Percentiles rank a stretch among this genome's conserved stretches.
Evolutionary conservation across 2,113 vertebrate species (phyloP).

Genomic region (Melanerpes formicivorus): DNA sequence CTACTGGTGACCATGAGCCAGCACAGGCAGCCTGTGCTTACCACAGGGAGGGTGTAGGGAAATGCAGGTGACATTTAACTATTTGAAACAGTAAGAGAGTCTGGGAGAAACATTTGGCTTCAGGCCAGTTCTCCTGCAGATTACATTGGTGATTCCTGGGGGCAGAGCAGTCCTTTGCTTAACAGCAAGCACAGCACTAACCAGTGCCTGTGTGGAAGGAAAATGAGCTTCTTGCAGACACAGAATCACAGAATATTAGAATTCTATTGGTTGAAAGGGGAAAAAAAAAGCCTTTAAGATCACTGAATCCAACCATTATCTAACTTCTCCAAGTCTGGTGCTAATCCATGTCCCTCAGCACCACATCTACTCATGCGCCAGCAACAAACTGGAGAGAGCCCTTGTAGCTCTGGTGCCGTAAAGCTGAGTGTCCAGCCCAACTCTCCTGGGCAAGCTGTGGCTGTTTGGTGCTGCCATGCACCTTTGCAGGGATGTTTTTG

Average conservation of each 20-base stretch:
- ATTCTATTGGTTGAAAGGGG: too few species aligned
- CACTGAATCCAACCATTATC: too few species aligned
- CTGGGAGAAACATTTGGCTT: not conserved
- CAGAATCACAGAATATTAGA: not conserved
- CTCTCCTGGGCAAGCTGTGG: accelerated
- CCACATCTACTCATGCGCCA: not conserved
- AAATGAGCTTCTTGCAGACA: not conserved
- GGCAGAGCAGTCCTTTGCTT: not conserved
- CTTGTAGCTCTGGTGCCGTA: not conserved
- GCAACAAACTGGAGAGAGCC: not conserved
- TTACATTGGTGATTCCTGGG: not conserved
- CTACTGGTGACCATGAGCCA: not conserved
- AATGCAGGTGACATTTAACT: not conserved
- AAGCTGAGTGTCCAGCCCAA: not conserved
- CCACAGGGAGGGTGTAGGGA: not conserved
- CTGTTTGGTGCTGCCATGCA: too few species aligned
- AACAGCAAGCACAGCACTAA: not conserved
- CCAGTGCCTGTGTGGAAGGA: not conserved
- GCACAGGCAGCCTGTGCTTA: not conserved
- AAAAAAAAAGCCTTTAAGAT: too few species aligned
- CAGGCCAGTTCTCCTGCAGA: not conserved
- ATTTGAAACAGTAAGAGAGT: not conserved
- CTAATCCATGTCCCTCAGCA: too few species aligned
- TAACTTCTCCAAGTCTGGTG: too few species aligned
- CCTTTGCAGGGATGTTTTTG: not conserved